Percentiles rank a stretch among this genome's conserved stretches.
phyloP scores from a whole-genome alignment of 2,113 vertebrate genomes.

The Paratilapia polleni region DNA sequence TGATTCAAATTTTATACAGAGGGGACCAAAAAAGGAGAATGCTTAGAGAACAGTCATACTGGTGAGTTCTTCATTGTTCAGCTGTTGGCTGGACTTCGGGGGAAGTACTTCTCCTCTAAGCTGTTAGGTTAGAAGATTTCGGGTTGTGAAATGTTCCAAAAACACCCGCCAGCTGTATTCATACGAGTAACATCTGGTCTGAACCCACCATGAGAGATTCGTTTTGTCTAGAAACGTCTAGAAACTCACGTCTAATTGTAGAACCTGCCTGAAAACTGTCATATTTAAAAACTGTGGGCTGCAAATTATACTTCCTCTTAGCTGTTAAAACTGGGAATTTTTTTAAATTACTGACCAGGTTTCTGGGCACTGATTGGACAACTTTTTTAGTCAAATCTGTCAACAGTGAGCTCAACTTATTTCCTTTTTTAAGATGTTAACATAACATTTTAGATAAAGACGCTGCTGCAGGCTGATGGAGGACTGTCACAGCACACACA shows the following conservation, averaged over 20 bases:
- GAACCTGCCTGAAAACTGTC: no score
- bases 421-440: neutral
- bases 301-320: neutral
- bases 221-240: no score
- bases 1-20: neutral
- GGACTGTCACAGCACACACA: neutral
- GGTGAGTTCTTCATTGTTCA: no score
- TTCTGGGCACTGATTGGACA: neutral
- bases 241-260: no score
- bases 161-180: neutral
- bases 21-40: neutral
- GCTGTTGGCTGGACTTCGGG: no score
- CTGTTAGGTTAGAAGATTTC: neutral
- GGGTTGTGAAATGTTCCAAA: neutral
- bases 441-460: no score
- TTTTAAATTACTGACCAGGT: neutral
- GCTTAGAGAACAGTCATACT: neutral
- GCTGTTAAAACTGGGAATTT: neutral
- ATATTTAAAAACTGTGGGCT: no score
- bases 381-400: neutral
- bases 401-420: neutral
- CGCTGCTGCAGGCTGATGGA: no score
- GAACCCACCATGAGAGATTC: neutral
- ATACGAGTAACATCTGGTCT: neutral
- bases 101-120: neutral